phyloP scores from a whole-genome alignment of 2,888 invertebrate species.

The Aelia acuminata region DNA sequence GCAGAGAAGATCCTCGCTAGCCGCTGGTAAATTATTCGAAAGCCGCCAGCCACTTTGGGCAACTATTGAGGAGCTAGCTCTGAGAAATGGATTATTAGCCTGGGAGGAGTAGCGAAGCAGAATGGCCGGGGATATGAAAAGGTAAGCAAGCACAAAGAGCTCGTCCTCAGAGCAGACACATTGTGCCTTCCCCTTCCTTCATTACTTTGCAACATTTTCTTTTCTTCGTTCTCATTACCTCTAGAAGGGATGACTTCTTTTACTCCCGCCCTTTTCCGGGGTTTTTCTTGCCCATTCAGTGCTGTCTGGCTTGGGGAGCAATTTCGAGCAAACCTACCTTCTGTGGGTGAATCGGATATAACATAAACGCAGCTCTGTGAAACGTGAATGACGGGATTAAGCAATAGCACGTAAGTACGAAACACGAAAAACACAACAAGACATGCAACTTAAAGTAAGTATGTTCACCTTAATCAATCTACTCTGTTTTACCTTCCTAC shows the following conservation, averaged over 20 bases:
- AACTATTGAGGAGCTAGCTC: neutral
- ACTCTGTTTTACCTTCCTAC: no score
- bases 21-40: neutral
- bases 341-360: neutral
- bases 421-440: neutral
- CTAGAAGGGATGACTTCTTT: neutral
- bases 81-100: slow-evolving; percentile 20
- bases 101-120: neutral
- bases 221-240: slow-evolving; percentile 43
- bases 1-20: neutral
- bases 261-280: slow-evolving; percentile 8
- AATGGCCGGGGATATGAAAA: slow-evolving; percentile 27
- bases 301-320: neutral
- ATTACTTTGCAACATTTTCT: slow-evolving; percentile 45
- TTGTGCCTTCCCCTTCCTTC: slow-evolving; percentile 1
- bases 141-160: slow-evolving; percentile 8
- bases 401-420: neutral
- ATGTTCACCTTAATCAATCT: no score
- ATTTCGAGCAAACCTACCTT: neutral
- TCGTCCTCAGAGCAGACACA: slow-evolving; percentile 32
- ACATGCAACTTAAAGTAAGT: no score
- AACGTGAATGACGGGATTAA: neutral
- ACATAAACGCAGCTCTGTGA: neutral
- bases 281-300: neutral
- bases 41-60: neutral